Percentiles rank a stretch among this genome's conserved stretches.
These are phyloP conservation scores for Drosophila parabipectinata DNA, from an alignment of 1,140 invertebrate species.

Conservation along the genomic window DNA sequence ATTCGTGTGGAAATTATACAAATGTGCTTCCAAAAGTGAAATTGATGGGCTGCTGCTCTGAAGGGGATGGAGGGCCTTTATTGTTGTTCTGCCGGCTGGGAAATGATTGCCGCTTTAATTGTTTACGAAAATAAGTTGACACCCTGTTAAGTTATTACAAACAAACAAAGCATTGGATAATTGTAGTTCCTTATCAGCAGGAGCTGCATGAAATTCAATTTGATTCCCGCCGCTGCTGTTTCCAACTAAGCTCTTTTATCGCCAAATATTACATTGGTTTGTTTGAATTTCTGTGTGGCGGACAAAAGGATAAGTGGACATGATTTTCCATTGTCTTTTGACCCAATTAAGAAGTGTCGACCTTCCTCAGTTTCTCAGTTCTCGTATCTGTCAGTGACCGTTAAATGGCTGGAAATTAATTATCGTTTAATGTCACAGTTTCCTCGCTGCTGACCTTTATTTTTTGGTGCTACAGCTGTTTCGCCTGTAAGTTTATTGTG, in stretches of 20 bases:
- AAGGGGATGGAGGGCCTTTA: not conserved
- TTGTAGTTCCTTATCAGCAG: conserved; percentile 13
- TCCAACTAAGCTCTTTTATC: not conserved
- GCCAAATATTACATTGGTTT: not conserved
- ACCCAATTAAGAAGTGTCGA: conserved; percentile 23
- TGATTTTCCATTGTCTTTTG: conserved; percentile 26
- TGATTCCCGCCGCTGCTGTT: not conserved
- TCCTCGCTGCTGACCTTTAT: conserved; percentile 21
- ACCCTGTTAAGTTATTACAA: conserved; percentile 26
- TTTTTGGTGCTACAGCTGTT: conserved; percentile 19
- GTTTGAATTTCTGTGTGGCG: not conserved
- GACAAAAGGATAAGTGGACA: conserved; percentile 22
- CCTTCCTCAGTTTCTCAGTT: conserved; percentile 15
- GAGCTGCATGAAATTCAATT: not conserved
- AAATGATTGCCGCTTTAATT: conserved; percentile 18
- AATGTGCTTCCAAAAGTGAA: conserved; percentile 38
- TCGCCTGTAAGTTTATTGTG: conserved; percentile 16
- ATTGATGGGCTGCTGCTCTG: conserved; percentile 17
- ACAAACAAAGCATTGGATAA: conserved; percentile 21
- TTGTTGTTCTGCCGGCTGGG: conserved; percentile 3
- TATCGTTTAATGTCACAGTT: conserved; percentile 28
- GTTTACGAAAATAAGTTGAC: conserved; percentile 34
- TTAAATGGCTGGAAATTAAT: conserved; percentile 25
- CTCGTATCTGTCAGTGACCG: conserved; percentile 42
- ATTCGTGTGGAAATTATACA: conserved; percentile 37